Evolutionary conservation across 1,140 invertebrate genomes (phyloP).

Genomic region (Pogonomyrmex californicus): DNA sequence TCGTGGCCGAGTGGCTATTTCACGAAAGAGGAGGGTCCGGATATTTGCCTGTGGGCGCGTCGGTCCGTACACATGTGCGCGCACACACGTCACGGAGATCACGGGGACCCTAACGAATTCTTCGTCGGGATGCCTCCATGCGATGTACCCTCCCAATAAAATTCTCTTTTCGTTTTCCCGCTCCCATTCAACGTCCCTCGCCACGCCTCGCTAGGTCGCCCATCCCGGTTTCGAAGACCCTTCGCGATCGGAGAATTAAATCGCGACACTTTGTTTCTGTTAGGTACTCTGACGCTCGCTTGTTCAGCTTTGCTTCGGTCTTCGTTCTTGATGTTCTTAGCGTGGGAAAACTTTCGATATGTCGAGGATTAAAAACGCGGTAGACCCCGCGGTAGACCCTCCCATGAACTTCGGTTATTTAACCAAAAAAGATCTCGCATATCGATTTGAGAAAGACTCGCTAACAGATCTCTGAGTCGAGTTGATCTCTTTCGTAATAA

Average conservation of each 20-base stretch:
- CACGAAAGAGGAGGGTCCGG: slow-evolving; percentile 46
- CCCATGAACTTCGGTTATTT: slow-evolving; percentile 35
- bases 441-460: slow-evolving; percentile 24
- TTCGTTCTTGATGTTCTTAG: slow-evolving; percentile 37
- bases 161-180: slow-evolving; percentile 66
- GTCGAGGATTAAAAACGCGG: slow-evolving; percentile 54
- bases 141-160: slow-evolving; percentile 52
- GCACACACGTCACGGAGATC: slow-evolving; percentile 10
- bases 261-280: slow-evolving; percentile 58
- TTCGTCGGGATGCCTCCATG: slow-evolving; percentile 48
- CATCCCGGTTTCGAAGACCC: not conserved
- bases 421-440: slow-evolving; percentile 32
- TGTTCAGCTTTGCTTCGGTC: slow-evolving; percentile 6
- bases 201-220: not conserved
- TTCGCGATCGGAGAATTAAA: slow-evolving; percentile 67
- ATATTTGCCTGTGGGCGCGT: slow-evolving; percentile 48
- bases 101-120: slow-evolving; percentile 68
- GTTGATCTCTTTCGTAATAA: slow-evolving; percentile 67
- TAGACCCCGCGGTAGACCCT: not conserved
- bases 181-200: slow-evolving; percentile 56
- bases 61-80: not conserved
- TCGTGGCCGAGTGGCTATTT: slow-evolving; percentile 71
- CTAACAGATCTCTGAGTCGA: not conserved
- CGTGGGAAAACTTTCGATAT: slow-evolving; percentile 35
- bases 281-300: slow-evolving; percentile 21